Evolutionary conservation across 2,113 vertebrate genomes (phyloP).

Genomic region (Camelus dromedarius): DNA sequence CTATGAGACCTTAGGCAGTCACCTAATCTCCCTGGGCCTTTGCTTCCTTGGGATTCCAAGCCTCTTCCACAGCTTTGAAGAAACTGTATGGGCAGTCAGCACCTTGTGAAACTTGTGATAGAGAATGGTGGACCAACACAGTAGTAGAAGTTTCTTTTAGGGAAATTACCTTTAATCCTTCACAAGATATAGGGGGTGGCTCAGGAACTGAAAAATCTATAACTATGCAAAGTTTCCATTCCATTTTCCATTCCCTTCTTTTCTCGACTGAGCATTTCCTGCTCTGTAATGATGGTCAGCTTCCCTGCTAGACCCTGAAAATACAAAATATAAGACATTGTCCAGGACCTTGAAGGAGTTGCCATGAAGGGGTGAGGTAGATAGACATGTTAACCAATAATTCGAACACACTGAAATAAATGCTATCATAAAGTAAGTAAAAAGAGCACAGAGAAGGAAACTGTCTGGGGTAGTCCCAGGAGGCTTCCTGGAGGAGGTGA

Average conservation of each 20-base stretch:
- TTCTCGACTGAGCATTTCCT: neutral
- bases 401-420: neutral
- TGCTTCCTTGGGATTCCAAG: conserved; percentile 27
- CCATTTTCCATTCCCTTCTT: neutral
- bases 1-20: neutral
- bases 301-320: neutral
- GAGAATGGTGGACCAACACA: neutral
- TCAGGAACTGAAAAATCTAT: neutral
- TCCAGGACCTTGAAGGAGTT: neutral
- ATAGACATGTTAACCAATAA: neutral
- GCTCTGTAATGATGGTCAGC: neutral
- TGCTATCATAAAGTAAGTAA: neutral
- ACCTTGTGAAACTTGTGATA: neutral
- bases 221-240: neutral
- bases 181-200: neutral
- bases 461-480: neutral
- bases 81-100: neutral
- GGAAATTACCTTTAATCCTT: conserved; percentile 21
- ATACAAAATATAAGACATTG: neutral
- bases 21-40: neutral
- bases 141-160: conserved; percentile 13
- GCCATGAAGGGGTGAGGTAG: neutral
- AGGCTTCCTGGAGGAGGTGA: conserved; percentile 42
- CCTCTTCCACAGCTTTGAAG: conserved; percentile 2
- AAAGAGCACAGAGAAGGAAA: conserved; percentile 22